A percentile compares a stretch with the other conserved stretches of the same genome.
phyloP scores from a whole-genome alignment of 2,888 invertebrate genomes.

The Xestobium rufovillosum region DNA sequence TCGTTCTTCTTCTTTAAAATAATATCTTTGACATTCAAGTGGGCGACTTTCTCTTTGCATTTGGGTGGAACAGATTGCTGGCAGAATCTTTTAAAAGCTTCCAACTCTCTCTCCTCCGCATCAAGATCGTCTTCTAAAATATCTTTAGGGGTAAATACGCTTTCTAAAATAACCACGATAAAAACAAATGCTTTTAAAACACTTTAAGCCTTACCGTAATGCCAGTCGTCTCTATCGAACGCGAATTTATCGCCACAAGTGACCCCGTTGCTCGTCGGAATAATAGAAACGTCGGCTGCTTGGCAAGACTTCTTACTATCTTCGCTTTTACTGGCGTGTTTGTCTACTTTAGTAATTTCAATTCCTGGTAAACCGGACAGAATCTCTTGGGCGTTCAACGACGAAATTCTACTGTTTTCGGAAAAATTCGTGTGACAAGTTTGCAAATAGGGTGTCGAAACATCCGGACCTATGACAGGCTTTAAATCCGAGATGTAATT shows the following conservation, averaged over 20 bases:
- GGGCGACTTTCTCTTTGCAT: conserved; percentile 64
- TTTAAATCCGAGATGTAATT: conserved; percentile 31
- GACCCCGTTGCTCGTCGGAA: conserved; percentile 34
- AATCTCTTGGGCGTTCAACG: conserved; percentile 40
- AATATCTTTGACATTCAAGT: conserved; percentile 73
- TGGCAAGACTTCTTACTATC: conserved; percentile 33
- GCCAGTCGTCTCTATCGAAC: conserved; percentile 39
- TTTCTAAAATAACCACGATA: conserved; percentile 40
- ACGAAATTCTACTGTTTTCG: conserved; percentile 22
- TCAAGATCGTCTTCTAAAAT: conserved; percentile 74
- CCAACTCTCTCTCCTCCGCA: conserved; percentile 72
- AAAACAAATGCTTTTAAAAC: conserved; percentile 5
- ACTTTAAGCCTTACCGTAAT: conserved; percentile 34
- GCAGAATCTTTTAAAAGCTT: conserved; percentile 81
- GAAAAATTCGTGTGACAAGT: conserved; percentile 17
- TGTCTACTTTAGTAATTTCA: conserved; percentile 42
- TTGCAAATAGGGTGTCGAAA: conserved; percentile 20
- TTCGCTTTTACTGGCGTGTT: conserved; percentile 29
- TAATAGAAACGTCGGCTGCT: conserved; percentile 41
- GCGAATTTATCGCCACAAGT: conserved; percentile 31
- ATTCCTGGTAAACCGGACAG: conserved; percentile 41
- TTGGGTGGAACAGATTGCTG: conserved; percentile 74
- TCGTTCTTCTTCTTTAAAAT: conserved; percentile 55
- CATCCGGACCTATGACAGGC: conserved; percentile 31
- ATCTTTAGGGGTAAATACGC: conserved; percentile 75